Base-by-base conservation (phyloP, 2,888 invertebrate species). In the Physocephala rufipes region DNA sequence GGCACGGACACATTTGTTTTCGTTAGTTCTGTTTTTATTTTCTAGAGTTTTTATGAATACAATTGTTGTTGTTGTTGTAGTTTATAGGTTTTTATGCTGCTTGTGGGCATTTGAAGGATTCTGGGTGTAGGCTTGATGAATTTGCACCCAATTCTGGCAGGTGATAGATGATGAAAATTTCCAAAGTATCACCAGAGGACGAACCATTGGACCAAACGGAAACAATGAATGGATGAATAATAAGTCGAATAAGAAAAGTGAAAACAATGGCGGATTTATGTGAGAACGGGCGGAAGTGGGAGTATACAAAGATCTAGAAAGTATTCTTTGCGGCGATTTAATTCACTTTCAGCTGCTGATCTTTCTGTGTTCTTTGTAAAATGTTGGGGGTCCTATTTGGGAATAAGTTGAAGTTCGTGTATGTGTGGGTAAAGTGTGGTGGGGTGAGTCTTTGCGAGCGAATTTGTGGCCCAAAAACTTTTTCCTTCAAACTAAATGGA, bases 121-220 rank as follows among this genome's bases (percentile, higher is more conserved):
- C 45, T 61, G 30, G n/a, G 43, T 26, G 5, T 47, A 65, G 53
- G 70, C 70, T 49, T 65, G 47, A 12, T 76, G 79, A 77, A 76
- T 78, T 77, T 78, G 78, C 78, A 79, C 79, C 79, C n/a, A n/a
- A n/a, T n/a, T n/a, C 80, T 79, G 77, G 76, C 79, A 79, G 82
- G 81, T 82, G 84, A 82, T 82, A 81, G 80, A 82, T 82, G 82
- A 78, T 77, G 58, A 71, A 78, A 81, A 79, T 80, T 80, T 80
- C 80, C 80, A n/a, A n/a, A n/a, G n/a, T n/a, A n/a, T n/a, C n/a
- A n/a, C n/a, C n/a, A 78, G 76, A 78, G 83, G 82, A 77, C 81
- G 79, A 15, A 26, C n/a, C 21, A 9, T 2, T 53, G 47, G 30
- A 13, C n/a, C 15, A 16, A 55, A 19, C 21, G n/a, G 13, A 26